Evolutionary conservation across 2,888 invertebrate genomes (phyloP).

Genomic region (Parnassius apollo): DNA sequence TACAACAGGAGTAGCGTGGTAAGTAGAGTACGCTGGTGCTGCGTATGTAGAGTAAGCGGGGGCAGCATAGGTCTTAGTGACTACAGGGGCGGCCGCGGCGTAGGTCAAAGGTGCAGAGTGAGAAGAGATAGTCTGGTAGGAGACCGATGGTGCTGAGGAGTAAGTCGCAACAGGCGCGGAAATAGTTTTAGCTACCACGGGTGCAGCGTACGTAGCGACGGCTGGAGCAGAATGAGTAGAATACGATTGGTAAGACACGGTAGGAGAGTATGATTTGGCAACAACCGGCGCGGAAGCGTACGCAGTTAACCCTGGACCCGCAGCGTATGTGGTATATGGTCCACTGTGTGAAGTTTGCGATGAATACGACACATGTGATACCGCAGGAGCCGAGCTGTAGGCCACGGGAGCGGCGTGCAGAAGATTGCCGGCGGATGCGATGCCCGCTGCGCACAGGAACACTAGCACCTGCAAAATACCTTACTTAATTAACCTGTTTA

Average conservation of each 20-base stretch:
- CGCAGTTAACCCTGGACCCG: conserved; percentile 47
- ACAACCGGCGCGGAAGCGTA: conserved; percentile 48
- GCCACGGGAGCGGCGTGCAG: conserved; percentile 63
- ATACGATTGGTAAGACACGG: conserved; percentile 36
- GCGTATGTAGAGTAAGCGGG: conserved; percentile 40
- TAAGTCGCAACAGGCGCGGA: conserved; percentile 51
- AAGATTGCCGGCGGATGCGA: conserved; percentile 73
- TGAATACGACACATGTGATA: conserved; percentile 40
- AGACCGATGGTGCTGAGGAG: conserved; percentile 65
- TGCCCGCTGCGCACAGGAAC: conserved; percentile 77
- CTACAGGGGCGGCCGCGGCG: conserved; percentile 29
- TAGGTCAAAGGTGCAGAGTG: conserved; percentile 35
- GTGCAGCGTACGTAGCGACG: conserved; percentile 3
- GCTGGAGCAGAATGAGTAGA: conserved; percentile 55
- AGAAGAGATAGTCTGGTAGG: conserved; percentile 32
- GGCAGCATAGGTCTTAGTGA: conserved; percentile 40
- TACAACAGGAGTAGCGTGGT: conserved; percentile 1
- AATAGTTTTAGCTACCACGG: conserved; percentile 14
- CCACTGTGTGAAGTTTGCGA: conserved; percentile 44
- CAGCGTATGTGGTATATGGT: conserved; percentile 53
- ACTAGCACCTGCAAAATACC: conserved; percentile 70
- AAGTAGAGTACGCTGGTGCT: conserved; percentile 35
- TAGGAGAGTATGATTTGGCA: conserved; percentile 48
- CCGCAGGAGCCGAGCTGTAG: conserved; percentile 39
- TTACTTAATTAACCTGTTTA: neutral